Base-by-base conservation (phyloP, 2,888 invertebrate species). In the Ecliptopera silaceata region DNA sequence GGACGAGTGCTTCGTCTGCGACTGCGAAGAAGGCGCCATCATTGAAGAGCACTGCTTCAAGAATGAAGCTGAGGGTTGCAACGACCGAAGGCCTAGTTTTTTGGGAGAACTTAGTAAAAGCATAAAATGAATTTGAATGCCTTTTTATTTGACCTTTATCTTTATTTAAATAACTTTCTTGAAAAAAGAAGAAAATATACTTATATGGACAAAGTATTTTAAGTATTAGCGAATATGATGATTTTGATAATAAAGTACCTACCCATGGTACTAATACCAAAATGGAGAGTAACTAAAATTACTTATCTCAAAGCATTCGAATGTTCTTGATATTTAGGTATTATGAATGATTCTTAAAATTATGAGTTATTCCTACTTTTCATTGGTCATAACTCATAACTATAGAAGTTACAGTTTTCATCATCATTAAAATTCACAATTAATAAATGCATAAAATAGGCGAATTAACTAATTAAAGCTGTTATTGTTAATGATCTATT, bases 11-110 rank as follows among this genome's bases (percentile, higher is more conserved):
- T 87, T 69, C 56, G 68, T 84, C 4, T 89, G 88, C 47, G 76
- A 84, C n/a, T 88, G 88, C 51, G 74, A 75, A 11, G 61, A 74
- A 0, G 55, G 62, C 0, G 57, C 73, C 4, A 26, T 82, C 0
- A 71, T 87, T 1, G 72, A 76, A 49, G 88, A 88, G 44, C 84
- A 87, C 42, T 88, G 88, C 60, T 89, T 77, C 51, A 79, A 73
- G 56, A 87, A 75, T 29, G 70, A 80, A 0, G 64, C 64, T 0
- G 43, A 59, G 0, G 63, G 64, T 0, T 89, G 88, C 46, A 52
- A 20, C 0, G 44, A 77, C 13, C 66, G 64, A 0, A 62, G 46
- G 6, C 85, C 87, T 0, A 63, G 71, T 5, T 85, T 84, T 49
- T 65, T 84, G n/a, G 56, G 61, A 39, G 32, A 58, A 26, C 6